Evolutionary conservation across 2,888 invertebrate genomes (phyloP), one percentile per base, ranked within the genome.

Genomic region (Drosophila prostipennis): DNA sequence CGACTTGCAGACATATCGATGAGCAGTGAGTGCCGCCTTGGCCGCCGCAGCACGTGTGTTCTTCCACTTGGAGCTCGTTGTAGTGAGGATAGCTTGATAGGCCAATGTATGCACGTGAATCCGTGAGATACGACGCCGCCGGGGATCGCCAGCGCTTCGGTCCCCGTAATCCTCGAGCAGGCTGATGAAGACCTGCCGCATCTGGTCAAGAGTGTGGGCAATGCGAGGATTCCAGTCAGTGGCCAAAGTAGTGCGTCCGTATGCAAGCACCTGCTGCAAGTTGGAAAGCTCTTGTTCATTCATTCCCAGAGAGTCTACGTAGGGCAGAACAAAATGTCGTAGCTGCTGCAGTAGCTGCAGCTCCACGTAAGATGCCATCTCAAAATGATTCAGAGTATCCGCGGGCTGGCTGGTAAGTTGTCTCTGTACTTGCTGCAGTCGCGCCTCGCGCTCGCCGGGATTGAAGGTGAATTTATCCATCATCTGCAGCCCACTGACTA

Each of bases 261-360:
- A 93, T 69, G 94, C 93, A 55, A 96, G 91, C 4, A 96, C 94
- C 89, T 95, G 95, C 67, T 94, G 93, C 8, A 97, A 91, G 92
- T 96, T 97, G 0, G 95, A 94, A 57, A 97, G 92, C 91, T 97
- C 97, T 91, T 97, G 97, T 89, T 97, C 97, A 87, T 97, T 97
- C 96, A 97, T 96, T 3, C 97, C 97, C 4, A 97, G 92, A 0
- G 97, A 97, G 89, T 97, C 96, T 0, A 95, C 94, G 86, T 94
- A 95, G 0, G 96, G 96, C 70, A 97, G 92, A 0, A 97, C 93
- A 77, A 94, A 93, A 5, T 94, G 93, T 0, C 94, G 93, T 0
- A 97, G 91, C 49, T 96, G 94, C 58, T 93, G 92, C 10, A 97
- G 91, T 10, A 97, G 92, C 46, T 94, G 93, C 56, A 95, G 93